phyloP scores from a whole-genome alignment of 2,888 invertebrate genomes.

The Monopis laevigella region DNA sequence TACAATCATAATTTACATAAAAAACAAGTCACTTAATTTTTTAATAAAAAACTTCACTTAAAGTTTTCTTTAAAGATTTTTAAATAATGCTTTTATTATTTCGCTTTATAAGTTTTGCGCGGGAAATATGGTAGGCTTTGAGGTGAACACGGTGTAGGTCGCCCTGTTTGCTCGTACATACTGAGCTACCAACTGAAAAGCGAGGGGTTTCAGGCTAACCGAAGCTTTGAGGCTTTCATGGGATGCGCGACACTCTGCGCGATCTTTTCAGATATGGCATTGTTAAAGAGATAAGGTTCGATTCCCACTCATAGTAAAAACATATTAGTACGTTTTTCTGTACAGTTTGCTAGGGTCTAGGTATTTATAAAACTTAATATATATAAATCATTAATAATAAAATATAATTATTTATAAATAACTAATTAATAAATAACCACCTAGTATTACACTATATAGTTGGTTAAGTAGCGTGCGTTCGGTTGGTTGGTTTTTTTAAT shows the following conservation, averaged over 20 bases:
- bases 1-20: not conserved
- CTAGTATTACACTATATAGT: too few species aligned
- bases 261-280: too few species aligned
- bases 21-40: too few species aligned
- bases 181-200: constrained; percentile 3
- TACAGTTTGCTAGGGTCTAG: too few species aligned
- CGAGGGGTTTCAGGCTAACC: not conserved
- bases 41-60: too few species aligned
- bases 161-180: constrained; percentile 1
- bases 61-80: not conserved
- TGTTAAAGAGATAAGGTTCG: not conserved
- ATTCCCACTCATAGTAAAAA: too few species aligned
- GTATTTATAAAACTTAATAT: too few species aligned
- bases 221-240: not conserved
- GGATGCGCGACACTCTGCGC: constrained; percentile 10
- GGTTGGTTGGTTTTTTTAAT: too few species aligned
- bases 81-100: not conserved
- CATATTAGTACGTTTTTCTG: too few species aligned
- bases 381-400: not conserved
- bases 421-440: not conserved
- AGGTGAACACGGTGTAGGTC: not conserved
- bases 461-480: too few species aligned
- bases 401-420: not conserved
- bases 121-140: constrained; percentile 1
- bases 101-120: constrained; percentile 6